Evolutionary conservation across 2,888 invertebrate genomes (phyloP), one percentile per base, ranked within the genome.

Genomic region (Leucania comma): DNA sequence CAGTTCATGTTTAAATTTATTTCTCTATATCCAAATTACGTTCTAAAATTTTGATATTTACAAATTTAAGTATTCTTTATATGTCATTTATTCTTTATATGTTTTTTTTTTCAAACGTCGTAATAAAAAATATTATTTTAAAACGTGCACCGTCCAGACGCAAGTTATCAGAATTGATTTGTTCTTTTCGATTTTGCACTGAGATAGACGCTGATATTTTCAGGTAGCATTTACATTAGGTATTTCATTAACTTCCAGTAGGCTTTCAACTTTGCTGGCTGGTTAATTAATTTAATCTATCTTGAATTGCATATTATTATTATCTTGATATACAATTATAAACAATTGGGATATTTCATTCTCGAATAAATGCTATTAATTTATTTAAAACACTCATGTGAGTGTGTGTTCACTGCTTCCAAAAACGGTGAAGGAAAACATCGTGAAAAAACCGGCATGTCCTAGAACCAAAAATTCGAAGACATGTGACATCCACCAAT

Each of bases 31-130:
- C 32, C 8, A 26, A 20, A n/a, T 1, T 3, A 58, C 1, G 24
- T 26, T n/a, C 12, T 12, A 46, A 35, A 14, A 50, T 57, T 38
- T 46, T 38, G 22, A 9, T 51, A 51, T 51, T 6, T 12, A 38
- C 22, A 66, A 54, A 75, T 71, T 71, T 67, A 67, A 71, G 75
- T 75, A 4, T 48, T 54, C 48, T 22, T 12, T n/a, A 38, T 6
- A 6, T 17, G 6, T 42, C 6, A 17, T 6, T 24, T 38, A 12
- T 35, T 75, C 38, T 38, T 24, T 26, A n/a, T n/a, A n/a, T n/a
- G n/a, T n/a, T n/a, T n/a, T n/a, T n/a, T n/a, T n/a, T n/a, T n/a
- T n/a, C n/a, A n/a, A n/a, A n/a, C n/a, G n/a, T n/a, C n/a, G n/a
- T n/a, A n/a, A 29, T 17, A 9, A 29, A 53, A 29, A 17, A 20